A percentile compares a stretch with the other conserved stretches of the same genome.
Conservation (phyloP, 2,797 vertebrate genomes). For the Hipposideros larvatus region DNA sequence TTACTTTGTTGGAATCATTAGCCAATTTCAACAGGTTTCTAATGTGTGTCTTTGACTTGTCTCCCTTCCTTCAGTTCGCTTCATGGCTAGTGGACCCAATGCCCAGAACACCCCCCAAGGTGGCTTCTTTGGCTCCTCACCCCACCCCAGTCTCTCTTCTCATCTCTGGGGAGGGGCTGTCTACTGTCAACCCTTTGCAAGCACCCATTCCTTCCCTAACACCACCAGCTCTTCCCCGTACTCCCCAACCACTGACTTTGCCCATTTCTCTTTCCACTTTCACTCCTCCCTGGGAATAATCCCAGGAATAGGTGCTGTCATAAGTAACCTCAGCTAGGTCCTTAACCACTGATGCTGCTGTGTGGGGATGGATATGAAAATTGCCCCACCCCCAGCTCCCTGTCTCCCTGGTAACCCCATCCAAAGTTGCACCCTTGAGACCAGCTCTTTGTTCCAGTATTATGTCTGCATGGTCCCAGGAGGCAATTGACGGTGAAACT, state of each 20-base stretch:
- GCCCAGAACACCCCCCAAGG: not conserved
- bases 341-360: not conserved
- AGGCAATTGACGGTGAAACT: conserved; percentile 68
- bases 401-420: conserved; percentile 59
- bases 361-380: conserved; percentile 13
- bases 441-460: conserved; percentile 35
- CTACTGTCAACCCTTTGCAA: not conserved
- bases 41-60: not conserved
- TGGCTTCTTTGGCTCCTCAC: not conserved
- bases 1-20: not conserved
- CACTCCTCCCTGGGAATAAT: not conserved
- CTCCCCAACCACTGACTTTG: not conserved
- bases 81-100: not conserved
- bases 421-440: conserved; percentile 34
- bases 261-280: not conserved
- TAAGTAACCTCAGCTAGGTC: conserved; percentile 8
- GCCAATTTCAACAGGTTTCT: conserved; percentile 21
- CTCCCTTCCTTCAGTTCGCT: not conserved
- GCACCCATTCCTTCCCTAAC: not conserved
- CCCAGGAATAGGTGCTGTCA: not conserved
- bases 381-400: not conserved
- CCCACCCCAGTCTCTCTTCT: not conserved
- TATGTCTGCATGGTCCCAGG: conserved; percentile 30
- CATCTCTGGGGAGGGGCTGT: not conserved
- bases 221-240: not conserved